These are phyloP conservation scores for Channa striata DNA, from an alignment of 2,797 vertebrate species.

Conservation along the genomic window DNA sequence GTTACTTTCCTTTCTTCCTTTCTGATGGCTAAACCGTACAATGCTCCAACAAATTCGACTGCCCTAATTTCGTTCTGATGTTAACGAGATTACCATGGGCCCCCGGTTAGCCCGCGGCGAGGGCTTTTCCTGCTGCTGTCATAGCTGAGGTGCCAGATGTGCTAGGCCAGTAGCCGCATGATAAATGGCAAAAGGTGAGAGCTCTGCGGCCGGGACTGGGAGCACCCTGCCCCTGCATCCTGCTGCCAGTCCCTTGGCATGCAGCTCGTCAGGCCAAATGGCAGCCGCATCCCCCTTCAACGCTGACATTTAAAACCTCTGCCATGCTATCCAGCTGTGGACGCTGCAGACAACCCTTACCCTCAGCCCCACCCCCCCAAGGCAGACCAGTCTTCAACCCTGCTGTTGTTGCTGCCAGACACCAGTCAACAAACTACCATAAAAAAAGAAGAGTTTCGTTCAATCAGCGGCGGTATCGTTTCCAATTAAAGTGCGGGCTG, in stretches of 20 bases:
- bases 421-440: slow-evolving; percentile 53
- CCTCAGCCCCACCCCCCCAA: slow-evolving; percentile 40
- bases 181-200: slow-evolving; percentile 82
- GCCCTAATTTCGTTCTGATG: slow-evolving; percentile 46
- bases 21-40: not conserved
- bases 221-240: slow-evolving; percentile 72
- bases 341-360: slow-evolving; percentile 52
- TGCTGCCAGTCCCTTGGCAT: slow-evolving; percentile 76
- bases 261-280: slow-evolving; percentile 77
- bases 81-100: slow-evolving; percentile 54
- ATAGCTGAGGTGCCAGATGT: slow-evolving; percentile 73
- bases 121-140: slow-evolving; percentile 58
- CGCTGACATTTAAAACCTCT: slow-evolving; percentile 86
- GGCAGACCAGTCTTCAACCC: slow-evolving; percentile 48
- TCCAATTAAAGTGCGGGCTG: slow-evolving; percentile 6
- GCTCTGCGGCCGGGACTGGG: slow-evolving; percentile 63
- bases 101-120: slow-evolving; percentile 65
- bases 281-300: slow-evolving; percentile 76
- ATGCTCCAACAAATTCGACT: slow-evolving; percentile 26
- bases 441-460: slow-evolving; percentile 41
- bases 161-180: slow-evolving; percentile 69
- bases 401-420: slow-evolving; percentile 50
- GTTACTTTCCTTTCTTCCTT: not conserved
- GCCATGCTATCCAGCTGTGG: slow-evolving; percentile 83
- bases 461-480: slow-evolving; percentile 19